Evolutionary conservation across 2,113 vertebrate genomes (phyloP).

Genomic region (Etheostoma spectabile): DNA sequence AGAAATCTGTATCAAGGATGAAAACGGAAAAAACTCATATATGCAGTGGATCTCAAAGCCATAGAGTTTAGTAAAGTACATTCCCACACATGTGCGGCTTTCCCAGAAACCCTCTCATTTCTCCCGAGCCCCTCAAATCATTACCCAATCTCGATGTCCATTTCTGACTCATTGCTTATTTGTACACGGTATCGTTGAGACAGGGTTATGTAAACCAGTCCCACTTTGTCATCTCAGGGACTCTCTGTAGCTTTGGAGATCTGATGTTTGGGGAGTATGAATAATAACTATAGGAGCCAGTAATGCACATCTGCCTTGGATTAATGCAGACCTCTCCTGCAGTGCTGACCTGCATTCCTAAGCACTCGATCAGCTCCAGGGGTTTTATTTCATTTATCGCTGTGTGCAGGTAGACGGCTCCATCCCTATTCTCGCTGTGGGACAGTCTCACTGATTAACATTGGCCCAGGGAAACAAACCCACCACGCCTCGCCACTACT

Average conservation of each 20-base stretch:
- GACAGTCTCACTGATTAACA: constrained; percentile 44
- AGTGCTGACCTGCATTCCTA: constrained; percentile 78
- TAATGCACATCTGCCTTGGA: constrained; percentile 82
- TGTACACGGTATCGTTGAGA: constrained; percentile 78
- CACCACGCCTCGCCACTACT: constrained; percentile 12
- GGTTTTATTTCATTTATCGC: constrained; percentile 74
- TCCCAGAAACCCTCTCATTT: constrained; percentile 58
- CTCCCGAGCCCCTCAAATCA: constrained; percentile 68
- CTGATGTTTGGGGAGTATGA: constrained; percentile 79
- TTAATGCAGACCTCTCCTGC: constrained; percentile 80
- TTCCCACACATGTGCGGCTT: constrained; percentile 41
- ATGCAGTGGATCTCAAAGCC: constrained; percentile 8
- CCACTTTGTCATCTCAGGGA: constrained; percentile 76
- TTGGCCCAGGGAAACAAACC: constrained; percentile 19
- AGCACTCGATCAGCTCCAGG: constrained; percentile 70
- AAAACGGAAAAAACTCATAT: not conserved
- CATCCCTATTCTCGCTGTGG: constrained; percentile 46
- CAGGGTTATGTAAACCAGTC: constrained; percentile 83
- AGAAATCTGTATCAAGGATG: not conserved
- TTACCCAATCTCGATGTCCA: constrained; percentile 64
- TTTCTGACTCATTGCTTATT: constrained; percentile 78
- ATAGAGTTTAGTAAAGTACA: constrained; percentile 23
- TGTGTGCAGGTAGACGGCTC: constrained; percentile 71
- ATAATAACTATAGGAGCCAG: constrained; percentile 79
- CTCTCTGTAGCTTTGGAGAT: constrained; percentile 67